Conservation (phyloP, 2,797 vertebrate genomes). For the Artibeus lituratus region DNA sequence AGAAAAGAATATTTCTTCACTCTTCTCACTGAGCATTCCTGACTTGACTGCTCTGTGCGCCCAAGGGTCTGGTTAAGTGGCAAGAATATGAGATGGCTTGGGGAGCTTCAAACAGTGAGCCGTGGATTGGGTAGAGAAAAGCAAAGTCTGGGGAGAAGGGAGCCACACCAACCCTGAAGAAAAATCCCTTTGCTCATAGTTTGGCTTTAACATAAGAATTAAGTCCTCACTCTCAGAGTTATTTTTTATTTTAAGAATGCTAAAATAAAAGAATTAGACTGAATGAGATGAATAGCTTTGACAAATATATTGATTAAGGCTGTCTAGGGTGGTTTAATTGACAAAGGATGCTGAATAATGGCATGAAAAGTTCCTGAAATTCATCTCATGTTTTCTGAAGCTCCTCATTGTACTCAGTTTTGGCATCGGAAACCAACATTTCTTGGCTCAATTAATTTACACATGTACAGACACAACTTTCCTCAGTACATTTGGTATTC, state of each 20-base stretch:
- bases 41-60: fast-evolving
- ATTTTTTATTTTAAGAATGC: not conserved
- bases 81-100: fast-evolving
- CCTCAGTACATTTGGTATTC: not conserved
- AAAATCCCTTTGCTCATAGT: not conserved
- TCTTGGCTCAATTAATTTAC: not conserved
- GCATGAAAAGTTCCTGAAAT: not conserved
- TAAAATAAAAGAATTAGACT: not conserved
- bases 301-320: not conserved
- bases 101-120: not conserved
- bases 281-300: not conserved
- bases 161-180: no score
- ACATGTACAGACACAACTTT: not conserved
- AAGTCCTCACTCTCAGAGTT: not conserved
- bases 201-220: not conserved
- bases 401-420: not conserved
- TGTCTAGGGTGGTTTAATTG: not conserved
- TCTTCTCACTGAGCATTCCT: not conserved
- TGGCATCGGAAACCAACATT: not conserved
- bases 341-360: not conserved
- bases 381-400: not conserved
- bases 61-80: not conserved
- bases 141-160: no score
- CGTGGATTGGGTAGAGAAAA: not conserved
- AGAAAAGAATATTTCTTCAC: not conserved